Base-by-base conservation (phyloP, 2,797 vertebrate species). In the Sebastes miniatus region DNA sequence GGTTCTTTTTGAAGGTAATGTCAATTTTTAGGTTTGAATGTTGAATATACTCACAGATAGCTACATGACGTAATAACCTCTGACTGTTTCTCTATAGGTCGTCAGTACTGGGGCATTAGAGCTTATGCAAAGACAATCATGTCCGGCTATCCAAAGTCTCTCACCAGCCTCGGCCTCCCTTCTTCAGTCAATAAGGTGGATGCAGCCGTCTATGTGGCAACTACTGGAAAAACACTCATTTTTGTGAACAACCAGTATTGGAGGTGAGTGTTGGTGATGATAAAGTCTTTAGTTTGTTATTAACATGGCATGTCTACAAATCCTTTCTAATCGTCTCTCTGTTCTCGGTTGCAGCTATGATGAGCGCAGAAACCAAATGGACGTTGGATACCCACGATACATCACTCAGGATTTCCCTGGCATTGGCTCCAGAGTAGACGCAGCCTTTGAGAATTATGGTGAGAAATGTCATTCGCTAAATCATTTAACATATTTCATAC, bases 371-470 rank as follows among this genome's bases (percentile, higher is more conserved):
- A 87, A 78, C 56, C 74, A 61, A 81, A 95, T 95, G 93, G 93
- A 95, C 43, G 0, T 0, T 8, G 92, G 90, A 50, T 95, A 92
- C 54, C 94, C 93, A 11, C 91, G 87, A 90, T 66, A 0, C 10
- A 95, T 95, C 63, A 22, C 13, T 1, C 8, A 3, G 13, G 24
- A 83, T 34, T 97, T 98, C 67, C 95, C 88, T 65, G 96, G 93
- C 22, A 94, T 96, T 54, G 92, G 89, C 59, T 93, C 88, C 50
- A 96, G 79, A 90, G 89, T 98, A 39, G 96, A 97, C 69, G 97
- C 97, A 50, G 96, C 87, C 83, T 97, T 98, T 92, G 93, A 95
- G 65, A 92, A 96, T 83, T 56, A 90, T 29, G 79, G 97, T 98
- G 86, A 95, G 95, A 80, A 67, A 79, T 43, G 5, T 27, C 14